A percentile compares a stretch with the other conserved stretches of the same genome.
phyloP scores from a whole-genome alignment of 2,113 vertebrate genomes.

The Sander lucioperca region DNA sequence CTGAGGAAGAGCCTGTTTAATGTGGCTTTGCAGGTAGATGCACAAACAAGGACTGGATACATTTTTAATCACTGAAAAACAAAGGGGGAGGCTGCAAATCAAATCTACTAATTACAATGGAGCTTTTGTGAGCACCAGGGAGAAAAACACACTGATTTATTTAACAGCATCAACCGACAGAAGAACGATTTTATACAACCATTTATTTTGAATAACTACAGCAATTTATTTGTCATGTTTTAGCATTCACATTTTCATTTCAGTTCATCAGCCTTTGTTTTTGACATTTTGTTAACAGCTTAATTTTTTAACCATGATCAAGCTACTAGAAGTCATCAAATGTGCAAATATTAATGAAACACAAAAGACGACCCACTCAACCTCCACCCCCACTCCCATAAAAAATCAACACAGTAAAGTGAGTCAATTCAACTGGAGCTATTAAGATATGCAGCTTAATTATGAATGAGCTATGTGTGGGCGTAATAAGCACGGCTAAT shows the following conservation, averaged over 20 bases:
- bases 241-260: neutral
- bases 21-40: slow-evolving; percentile 27
- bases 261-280: neutral
- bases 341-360: slow-evolving; percentile 6
- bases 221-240: slow-evolving; percentile 7
- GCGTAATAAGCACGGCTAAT: slow-evolving; percentile 59
- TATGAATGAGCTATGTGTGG: slow-evolving; percentile 66
- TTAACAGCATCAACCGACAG: slow-evolving; percentile 22
- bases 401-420: slow-evolving; percentile 42
- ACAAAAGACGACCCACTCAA: slow-evolving; percentile 23
- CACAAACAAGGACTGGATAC: slow-evolving; percentile 13
- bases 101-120: slow-evolving; percentile 22
- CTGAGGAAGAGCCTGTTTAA: slow-evolving; percentile 4
- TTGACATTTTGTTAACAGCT: slow-evolving; percentile 3
- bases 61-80: slow-evolving; percentile 39
- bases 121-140: slow-evolving; percentile 4
- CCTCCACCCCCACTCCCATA: slow-evolving; percentile 3
- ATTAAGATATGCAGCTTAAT: slow-evolving; percentile 75
- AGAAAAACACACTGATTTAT: slow-evolving; percentile 43
- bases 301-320: slow-evolving; percentile 18
- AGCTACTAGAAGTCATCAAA: slow-evolving; percentile 27
- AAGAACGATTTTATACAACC: neutral
- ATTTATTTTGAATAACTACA: neutral
- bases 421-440: slow-evolving; percentile 59
- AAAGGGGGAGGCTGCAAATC: slow-evolving; percentile 8